Evolutionary conservation across 2,888 invertebrate genomes (phyloP), one percentile per base, ranked within the genome.

Genomic region (Xylota segnis): DNA sequence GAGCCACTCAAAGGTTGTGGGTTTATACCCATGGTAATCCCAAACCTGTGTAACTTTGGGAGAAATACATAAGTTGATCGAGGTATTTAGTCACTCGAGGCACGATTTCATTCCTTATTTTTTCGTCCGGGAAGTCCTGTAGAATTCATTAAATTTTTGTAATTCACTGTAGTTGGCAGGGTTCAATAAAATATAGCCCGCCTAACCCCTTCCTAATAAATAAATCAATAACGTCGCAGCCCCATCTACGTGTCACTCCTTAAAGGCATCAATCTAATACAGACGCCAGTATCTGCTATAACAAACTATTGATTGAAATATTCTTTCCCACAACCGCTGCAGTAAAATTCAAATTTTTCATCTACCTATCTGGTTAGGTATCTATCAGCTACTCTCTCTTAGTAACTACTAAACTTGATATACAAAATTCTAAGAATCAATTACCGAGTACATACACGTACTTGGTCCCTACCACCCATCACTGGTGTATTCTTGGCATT

Each of bases 251-350:
- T 12, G 63, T 18, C 47, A 47, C 5, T 5, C 6, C 3, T n/a
- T n/a, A 9, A 4, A 10, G 16, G 29, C 14, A 5, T 6, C 0
- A 5, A 47, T 4, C 32, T 12, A 29, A 5, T 16, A 50, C 32
- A 18, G 7, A 16, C 16, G 10, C 40, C 40, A n/a, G n/a, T n/a
- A 3, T 12, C 43, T 29, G 61, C 43, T 45, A 6, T 10, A 47
- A 65, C 9, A 29, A 63, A 63, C 29, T 10, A 29, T 2, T n/a
- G 37, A 16, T 47, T 65, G 7, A 32, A 34, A 1, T 6, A 6
- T 1, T 65, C 63, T n/a, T 34, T 32, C 10, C 32, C 32, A 18
- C 47, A 47, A 47, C 63, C 63, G 18, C 61, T 61, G 45, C 61
- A 29, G 29, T 43, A 45, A 43, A 61, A 61, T 14, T 16, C 6